Evolutionary conservation across 2,797 vertebrate species (phyloP).

Genomic region (Atherinosoma microstoma): DNA sequence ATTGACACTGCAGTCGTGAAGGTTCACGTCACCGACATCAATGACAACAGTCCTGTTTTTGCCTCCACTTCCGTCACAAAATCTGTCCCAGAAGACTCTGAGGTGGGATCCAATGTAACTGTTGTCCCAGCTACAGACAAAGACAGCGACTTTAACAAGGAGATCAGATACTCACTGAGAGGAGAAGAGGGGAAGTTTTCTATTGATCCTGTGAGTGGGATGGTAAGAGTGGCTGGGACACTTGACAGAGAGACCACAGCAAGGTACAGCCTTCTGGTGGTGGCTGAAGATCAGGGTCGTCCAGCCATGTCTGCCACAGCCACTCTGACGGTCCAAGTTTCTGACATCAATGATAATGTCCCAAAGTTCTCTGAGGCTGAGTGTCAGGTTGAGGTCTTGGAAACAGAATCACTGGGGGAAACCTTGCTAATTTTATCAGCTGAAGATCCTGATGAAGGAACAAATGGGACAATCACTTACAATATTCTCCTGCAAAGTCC

Average conservation of each 20-base stretch:
- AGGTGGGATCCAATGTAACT: slow-evolving; percentile 46
- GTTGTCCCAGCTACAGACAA: slow-evolving; percentile 62
- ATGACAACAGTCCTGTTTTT: slow-evolving; percentile 84
- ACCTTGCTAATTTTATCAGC: slow-evolving; percentile 68
- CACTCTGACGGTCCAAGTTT: slow-evolving; percentile 63
- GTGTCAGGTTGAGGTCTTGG: slow-evolving; percentile 65
- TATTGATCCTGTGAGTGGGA: slow-evolving; percentile 69
- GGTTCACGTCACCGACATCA: slow-evolving; percentile 81
- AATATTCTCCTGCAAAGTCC: slow-evolving; percentile 71
- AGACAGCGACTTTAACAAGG: slow-evolving; percentile 81
- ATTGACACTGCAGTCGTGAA: slow-evolving; percentile 70
- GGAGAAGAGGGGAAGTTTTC: slow-evolving; percentile 78
- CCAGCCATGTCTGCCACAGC: slow-evolving; percentile 64
- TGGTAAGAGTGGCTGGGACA: slow-evolving; percentile 63
- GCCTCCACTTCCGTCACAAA: neutral
- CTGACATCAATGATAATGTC: slow-evolving; percentile 81
- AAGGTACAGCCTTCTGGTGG: slow-evolving; percentile 73
- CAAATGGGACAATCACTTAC: slow-evolving; percentile 73
- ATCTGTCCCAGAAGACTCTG: slow-evolving; percentile 57
- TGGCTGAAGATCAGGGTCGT: slow-evolving; percentile 84
- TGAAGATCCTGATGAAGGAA: slow-evolving; percentile 75
- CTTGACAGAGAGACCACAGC: slow-evolving; percentile 80
- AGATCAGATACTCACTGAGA: slow-evolving; percentile 78
- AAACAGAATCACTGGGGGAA: slow-evolving; percentile 51
- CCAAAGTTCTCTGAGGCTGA: slow-evolving; percentile 69